Evolutionary conservation across 2,797 vertebrate genomes (phyloP).

Genomic region (Ceyx erithaca): DNA sequence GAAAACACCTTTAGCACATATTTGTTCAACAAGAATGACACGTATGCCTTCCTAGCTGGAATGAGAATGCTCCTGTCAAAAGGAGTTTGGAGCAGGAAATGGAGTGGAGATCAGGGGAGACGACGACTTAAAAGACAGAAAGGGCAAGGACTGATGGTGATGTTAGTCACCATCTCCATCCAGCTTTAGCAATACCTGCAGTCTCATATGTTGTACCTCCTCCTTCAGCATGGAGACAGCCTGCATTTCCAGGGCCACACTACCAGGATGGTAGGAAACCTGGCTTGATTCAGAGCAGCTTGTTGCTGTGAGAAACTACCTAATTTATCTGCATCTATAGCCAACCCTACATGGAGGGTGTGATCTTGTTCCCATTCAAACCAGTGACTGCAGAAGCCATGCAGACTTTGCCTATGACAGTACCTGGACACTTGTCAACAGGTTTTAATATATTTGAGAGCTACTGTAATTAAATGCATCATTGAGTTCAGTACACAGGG

Average conservation of each 20-base stretch:
- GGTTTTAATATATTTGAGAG: neutral
- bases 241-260: neutral
- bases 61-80: neutral
- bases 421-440: neutral
- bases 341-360: neutral
- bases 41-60: neutral
- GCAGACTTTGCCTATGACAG: neutral
- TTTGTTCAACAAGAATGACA: neutral
- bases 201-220: neutral
- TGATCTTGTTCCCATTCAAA: neutral
- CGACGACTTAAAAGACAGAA: neutral
- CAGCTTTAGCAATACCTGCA: neutral
- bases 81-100: neutral
- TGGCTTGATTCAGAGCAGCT: neutral
- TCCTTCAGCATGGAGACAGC: neutral
- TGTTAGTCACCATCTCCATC: neutral
- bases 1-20: neutral
- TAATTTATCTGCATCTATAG: neutral
- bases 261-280: neutral
- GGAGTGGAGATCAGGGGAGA: neutral
- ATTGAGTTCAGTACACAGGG: neutral
- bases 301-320: neutral
- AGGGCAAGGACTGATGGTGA: neutral
- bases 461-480: neutral
- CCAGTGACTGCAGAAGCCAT: neutral